phyloP scores from a whole-genome alignment of 2,113 vertebrate genomes.

The Nesoenas mayeri region DNA sequence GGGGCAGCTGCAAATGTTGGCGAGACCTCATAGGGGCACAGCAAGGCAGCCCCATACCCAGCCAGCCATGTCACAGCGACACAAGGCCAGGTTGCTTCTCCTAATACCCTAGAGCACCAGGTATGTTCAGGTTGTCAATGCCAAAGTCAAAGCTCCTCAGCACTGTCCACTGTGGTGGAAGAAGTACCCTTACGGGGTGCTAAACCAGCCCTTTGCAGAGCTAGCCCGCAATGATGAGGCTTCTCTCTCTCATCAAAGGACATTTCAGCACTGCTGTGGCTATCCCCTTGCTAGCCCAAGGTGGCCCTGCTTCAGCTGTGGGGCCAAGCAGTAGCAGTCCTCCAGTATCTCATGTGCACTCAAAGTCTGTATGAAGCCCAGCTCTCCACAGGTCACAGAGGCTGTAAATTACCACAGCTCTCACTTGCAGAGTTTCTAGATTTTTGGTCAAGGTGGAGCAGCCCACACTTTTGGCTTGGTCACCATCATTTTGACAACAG shows the following conservation, averaged over 20 bases:
- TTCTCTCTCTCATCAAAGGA: not conserved
- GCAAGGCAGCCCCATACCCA: not conserved
- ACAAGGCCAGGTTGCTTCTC: not conserved
- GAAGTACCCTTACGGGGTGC: not conserved
- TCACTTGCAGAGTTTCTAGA: not conserved
- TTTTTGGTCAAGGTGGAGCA: not conserved
- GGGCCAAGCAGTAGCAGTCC: not conserved
- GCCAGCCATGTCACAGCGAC: fast-evolving
- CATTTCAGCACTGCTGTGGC: not conserved
- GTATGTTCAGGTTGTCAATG: not conserved
- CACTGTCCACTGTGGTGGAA: not conserved
- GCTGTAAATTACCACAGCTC: not conserved
- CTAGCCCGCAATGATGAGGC: not conserved
- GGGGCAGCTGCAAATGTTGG: not conserved
- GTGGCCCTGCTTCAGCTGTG: not conserved
- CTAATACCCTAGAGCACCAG: not conserved
- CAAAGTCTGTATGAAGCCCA: not conserved
- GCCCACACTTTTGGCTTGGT: not conserved
- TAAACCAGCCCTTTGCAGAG: not conserved
- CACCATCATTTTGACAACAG: not conserved
- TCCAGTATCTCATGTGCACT: fast-evolving
- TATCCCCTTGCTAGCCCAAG: not conserved
- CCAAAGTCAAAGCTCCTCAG: not conserved
- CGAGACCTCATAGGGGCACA: not conserved
- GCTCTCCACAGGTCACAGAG: not conserved